phyloP scores from a whole-genome alignment of 2,888 invertebrate genomes.

The Andrena minutula region DNA sequence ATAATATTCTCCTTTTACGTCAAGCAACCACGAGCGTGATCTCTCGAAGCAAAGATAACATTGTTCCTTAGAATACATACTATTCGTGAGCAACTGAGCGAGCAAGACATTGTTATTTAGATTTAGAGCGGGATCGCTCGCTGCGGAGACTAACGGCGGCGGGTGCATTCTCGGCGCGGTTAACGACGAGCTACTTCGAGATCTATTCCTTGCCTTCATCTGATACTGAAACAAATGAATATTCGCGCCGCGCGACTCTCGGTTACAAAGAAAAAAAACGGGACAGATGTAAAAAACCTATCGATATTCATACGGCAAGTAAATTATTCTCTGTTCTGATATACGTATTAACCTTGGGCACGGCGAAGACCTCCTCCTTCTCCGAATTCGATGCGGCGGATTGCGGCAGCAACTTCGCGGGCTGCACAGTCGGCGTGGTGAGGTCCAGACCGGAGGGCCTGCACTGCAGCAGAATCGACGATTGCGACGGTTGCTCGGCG shows the following conservation, averaged over 20 bases:
- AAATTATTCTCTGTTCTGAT: neutral
- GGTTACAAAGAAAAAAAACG: neutral
- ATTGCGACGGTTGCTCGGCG: constrained; percentile 76
- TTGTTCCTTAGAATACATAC: constrained; percentile 85
- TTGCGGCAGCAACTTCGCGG: constrained; percentile 80
- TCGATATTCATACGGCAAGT: neutral
- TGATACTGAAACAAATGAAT: constrained; percentile 76
- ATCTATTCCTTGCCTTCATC: constrained; percentile 85
- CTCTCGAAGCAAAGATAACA: constrained; percentile 34
- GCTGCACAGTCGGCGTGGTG: constrained; percentile 79
- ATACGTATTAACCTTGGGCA: constrained; percentile 84
- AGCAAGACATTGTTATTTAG: constrained; percentile 91
- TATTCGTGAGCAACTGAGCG: constrained; percentile 92
- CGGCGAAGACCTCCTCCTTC: constrained; percentile 85
- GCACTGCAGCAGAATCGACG: constrained; percentile 80
- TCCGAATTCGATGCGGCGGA: constrained; percentile 67
- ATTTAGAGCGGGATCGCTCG: constrained; percentile 91
- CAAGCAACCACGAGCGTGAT: neutral
- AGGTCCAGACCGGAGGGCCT: constrained; percentile 81
- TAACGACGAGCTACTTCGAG: constrained; percentile 86
- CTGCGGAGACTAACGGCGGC: constrained; percentile 90
- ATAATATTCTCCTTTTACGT: constrained; percentile 47
- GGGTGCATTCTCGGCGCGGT: constrained; percentile 86
- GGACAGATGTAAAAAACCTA: neutral
- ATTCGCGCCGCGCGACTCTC: neutral